A percentile compares a stretch with the other conserved stretches of the same genome.
These are phyloP conservation scores for Agrotis segetum DNA, from an alignment of 2,888 invertebrate species.

Conservation along the genomic window DNA sequence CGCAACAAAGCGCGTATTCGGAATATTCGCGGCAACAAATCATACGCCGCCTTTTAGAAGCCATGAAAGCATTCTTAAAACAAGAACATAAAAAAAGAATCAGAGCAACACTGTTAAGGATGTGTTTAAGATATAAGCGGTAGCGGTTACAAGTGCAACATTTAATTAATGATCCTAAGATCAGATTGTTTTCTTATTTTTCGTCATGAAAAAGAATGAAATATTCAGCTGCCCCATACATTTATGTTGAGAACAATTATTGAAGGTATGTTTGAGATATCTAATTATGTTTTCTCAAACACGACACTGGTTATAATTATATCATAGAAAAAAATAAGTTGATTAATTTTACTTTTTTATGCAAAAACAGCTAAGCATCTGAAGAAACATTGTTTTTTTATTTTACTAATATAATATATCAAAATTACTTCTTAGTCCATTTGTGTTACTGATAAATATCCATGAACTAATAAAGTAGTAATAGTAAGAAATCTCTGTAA, in stretches of 20 bases:
- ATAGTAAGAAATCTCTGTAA: not conserved
- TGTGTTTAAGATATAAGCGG: slow-evolving; percentile 33
- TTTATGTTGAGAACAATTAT: no score
- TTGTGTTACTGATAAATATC: not conserved
- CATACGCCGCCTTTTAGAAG: slow-evolving; percentile 82
- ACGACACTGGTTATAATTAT: no score
- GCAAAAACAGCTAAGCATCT: not conserved
- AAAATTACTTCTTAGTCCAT: not conserved
- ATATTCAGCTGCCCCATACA: no score
- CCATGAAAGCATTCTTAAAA: slow-evolving; percentile 85
- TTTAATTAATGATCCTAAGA: not conserved
- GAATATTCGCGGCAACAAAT: slow-evolving; percentile 85
- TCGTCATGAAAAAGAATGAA: no score
- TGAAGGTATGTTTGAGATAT: no score
- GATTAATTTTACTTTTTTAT: no score
- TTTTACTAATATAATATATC: not conserved
- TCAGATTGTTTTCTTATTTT: no score
- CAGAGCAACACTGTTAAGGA: slow-evolving; percentile 68
- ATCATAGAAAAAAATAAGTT: no score
- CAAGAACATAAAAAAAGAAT: slow-evolving; percentile 75
- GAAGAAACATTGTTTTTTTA: not conserved
- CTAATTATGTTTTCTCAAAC: no score
- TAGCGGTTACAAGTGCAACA: slow-evolving; percentile 50
- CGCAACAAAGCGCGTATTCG: slow-evolving; percentile 72
- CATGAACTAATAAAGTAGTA: not conserved